These are phyloP conservation scores for Ginglymostoma cirratum DNA, from an alignment of 2,113 vertebrate genomes.

Conservation along the genomic window DNA sequence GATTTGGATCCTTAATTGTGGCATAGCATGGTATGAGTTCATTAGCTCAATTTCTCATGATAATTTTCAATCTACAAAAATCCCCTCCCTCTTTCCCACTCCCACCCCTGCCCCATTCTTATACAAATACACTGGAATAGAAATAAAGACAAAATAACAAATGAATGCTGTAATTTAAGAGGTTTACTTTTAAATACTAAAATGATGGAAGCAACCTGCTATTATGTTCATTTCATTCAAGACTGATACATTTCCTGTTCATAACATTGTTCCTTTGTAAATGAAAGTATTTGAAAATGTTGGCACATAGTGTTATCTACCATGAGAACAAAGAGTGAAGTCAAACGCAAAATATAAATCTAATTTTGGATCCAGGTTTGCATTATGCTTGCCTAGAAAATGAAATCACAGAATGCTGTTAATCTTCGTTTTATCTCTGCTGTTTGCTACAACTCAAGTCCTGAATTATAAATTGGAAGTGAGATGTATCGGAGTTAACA, in stretches of 20 bases:
- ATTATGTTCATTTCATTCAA: slow-evolving; percentile 8
- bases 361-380: not conserved
- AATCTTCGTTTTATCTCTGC: slow-evolving; percentile 13
- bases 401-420: not conserved
- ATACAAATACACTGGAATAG: not conserved
- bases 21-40: not conserved
- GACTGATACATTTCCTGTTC: not conserved
- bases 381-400: not conserved
- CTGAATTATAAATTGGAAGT: not conserved
- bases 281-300: not conserved
- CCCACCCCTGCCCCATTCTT: not conserved
- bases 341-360: not conserved
- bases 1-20: not conserved
- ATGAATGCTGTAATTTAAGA: not conserved
- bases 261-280: not conserved
- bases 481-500: too few relatives aligned
- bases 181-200: not conserved
- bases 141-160: not conserved
- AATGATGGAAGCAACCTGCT: not conserved
- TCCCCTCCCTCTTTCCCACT: not conserved
- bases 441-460: not conserved
- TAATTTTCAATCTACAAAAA: not conserved
- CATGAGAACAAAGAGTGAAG: not conserved
- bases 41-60: not conserved
- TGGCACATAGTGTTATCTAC: not conserved